These are phyloP conservation scores for Lithodes maja DNA, from an alignment of 2,888 invertebrate genomes.

Conservation along the genomic window DNA sequence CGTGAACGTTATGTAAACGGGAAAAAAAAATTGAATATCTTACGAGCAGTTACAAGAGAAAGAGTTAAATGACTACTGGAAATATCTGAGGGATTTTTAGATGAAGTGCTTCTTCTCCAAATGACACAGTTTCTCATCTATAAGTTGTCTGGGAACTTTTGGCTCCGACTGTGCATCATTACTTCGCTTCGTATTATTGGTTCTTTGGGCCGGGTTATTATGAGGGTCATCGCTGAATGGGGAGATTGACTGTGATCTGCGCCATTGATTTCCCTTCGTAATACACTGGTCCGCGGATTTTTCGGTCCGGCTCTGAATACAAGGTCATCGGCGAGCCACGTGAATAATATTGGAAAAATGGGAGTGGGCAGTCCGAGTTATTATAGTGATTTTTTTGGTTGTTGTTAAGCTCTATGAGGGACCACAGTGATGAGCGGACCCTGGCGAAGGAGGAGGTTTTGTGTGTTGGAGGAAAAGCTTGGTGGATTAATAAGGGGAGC, in stretches of 20 bases:
- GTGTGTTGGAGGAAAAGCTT: not conserved
- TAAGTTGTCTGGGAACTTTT: too few species aligned
- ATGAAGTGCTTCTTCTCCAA: too few species aligned
- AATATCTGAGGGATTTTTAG: too few species aligned
- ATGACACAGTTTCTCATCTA: too few species aligned
- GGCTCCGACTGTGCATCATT: slow-evolving; percentile 23
- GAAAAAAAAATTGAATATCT: too few species aligned
- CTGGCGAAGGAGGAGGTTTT: not conserved
- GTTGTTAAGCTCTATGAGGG: slow-evolving; percentile 9
- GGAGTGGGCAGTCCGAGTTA: not conserved
- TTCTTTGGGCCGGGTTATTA: slow-evolving; percentile 51
- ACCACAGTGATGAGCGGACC: not conserved
- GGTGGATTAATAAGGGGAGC: not conserved
- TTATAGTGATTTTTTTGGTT: not conserved
- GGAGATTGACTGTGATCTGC: slow-evolving; percentile 54
- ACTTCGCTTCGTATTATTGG: slow-evolving; percentile 53
- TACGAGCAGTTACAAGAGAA: too few species aligned
- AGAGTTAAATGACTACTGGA: too few species aligned
- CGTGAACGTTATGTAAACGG: too few species aligned
- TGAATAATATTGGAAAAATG: slow-evolving; percentile 46
- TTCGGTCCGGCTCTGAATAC: slow-evolving; percentile 45
- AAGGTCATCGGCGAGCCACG: slow-evolving; percentile 54
- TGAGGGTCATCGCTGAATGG: slow-evolving; percentile 41
- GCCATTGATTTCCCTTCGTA: slow-evolving; percentile 27
- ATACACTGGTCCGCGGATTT: slow-evolving; percentile 36